Base-by-base conservation (phyloP, 1,140 invertebrate genomes). In the Contarinia nasturtii region DNA sequence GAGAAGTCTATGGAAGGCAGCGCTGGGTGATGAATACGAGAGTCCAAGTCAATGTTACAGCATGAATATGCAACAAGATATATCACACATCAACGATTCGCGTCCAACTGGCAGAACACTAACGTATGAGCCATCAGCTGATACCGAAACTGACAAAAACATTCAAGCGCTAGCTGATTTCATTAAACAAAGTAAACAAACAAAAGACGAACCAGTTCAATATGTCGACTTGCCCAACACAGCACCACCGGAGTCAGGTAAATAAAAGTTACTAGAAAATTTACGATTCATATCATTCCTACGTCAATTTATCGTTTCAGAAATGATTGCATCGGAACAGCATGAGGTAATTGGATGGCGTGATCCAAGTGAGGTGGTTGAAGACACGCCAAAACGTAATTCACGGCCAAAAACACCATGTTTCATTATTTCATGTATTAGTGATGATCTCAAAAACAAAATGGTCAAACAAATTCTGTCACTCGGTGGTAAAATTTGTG, bases 401-500 rank as follows among this genome's bases (percentile, higher is more conserved):
- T 49, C 51, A 7, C 46, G 53, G 1, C 48, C 48, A 0, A 57
- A 43, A 40, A 54, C 44, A 1, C 59, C 60, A 8, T 53, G 53
- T 47, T 63, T 63, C 37, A 60, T 55, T 48, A 63, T 63, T 33
- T 62, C 60, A 12, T 57, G 60, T 45, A 49, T 21, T 4, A 27
- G 11, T 14, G 44, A 45, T 34, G 8, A 27, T n/a, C 19, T 40
- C 3, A 40, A 19, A 40, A 15, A 15, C 12, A 45, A 45, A 45
- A 8, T 63, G 0, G 55, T 59, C 15, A 51, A 50, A 2, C 52
- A 54, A 10, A 77, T 88, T 27, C 56, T 57, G 27, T 55, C 67
- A 12, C 61, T 91, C 2, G 84, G 83, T 37, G 86, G 81, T 1
- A 67, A 66, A 14, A 68, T 85, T 15, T 72, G 73, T 2, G 69